These are phyloP conservation scores for Henricia sp. DNA, from an alignment of 53 echinoderm and acorn worm genomes.

Conservation along the genomic window DNA sequence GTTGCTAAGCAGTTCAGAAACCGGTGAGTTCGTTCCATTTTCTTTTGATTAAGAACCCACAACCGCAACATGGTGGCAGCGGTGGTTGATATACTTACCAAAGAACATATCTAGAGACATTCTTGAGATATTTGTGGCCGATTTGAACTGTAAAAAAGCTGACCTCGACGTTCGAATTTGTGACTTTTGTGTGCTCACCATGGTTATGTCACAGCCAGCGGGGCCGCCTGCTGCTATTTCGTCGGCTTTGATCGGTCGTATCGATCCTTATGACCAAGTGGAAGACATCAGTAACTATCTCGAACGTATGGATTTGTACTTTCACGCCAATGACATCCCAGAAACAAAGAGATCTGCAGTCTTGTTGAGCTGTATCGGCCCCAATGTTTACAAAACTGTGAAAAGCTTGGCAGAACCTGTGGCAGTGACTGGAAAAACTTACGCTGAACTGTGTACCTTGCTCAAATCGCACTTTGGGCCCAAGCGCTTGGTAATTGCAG, in stretches of 20 bases:
- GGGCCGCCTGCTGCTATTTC: background rate
- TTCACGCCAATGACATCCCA: background rate
- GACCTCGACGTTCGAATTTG: background rate
- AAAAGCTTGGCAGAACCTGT: conserved; percentile 12
- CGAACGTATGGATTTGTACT: background rate
- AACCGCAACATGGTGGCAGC: conserved; percentile 27
- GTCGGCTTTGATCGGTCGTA: background rate
- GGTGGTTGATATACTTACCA: background rate
- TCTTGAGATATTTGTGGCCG: background rate
- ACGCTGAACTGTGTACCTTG: background rate
- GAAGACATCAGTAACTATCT: conserved; percentile 5
- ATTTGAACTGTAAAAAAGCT: background rate
- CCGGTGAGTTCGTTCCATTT: too few relatives aligned
- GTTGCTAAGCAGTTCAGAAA: too few relatives aligned
- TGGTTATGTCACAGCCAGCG: background rate
- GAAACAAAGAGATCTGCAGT: background rate
- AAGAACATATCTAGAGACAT: background rate
- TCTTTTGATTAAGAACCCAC: too few relatives aligned
- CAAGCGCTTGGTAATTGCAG: conserved; percentile 20
- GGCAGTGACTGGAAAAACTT: background rate
- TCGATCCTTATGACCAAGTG: background rate
- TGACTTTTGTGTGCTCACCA: background rate
- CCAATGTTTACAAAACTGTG: conserved; percentile 3
- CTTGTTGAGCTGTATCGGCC: background rate
- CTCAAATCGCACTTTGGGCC: background rate